Conservation (phyloP, 2,888 invertebrate species). For the Campoplex capitator region DNA sequence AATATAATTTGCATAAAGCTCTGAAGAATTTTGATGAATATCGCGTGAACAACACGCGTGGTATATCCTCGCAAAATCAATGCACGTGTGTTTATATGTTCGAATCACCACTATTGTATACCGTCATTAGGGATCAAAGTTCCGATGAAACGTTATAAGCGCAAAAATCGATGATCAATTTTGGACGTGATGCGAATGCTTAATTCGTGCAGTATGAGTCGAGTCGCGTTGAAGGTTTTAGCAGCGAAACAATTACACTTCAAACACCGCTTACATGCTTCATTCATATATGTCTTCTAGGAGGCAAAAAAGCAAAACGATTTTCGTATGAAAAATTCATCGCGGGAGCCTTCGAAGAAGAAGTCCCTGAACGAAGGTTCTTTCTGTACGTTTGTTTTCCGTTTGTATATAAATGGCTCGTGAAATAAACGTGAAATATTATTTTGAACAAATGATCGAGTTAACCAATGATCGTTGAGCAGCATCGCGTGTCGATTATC, state of each 20-base stretch:
- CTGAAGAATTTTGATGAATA: slow-evolving; percentile 40
- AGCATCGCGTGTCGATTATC: neutral
- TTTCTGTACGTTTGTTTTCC: neutral
- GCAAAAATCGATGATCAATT: slow-evolving; percentile 12
- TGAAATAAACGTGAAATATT: neutral
- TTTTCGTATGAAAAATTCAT: slow-evolving; percentile 52
- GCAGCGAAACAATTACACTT: neutral
- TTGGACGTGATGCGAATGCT: slow-evolving; percentile 6
- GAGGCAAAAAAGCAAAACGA: neutral
- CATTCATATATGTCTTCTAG: neutral
- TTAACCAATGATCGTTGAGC: slow-evolving; percentile 8
- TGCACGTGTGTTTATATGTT: slow-evolving; percentile 55
- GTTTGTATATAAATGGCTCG: neutral
- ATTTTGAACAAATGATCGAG: neutral
- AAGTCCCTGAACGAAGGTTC: neutral
- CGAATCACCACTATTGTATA: slow-evolving; percentile 9
- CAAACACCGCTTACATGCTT: neutral
- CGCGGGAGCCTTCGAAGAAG: neutral
- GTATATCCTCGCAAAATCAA: slow-evolving; percentile 42
- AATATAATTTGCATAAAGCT: slow-evolving; percentile 26
- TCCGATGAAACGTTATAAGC: neutral
- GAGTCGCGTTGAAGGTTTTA: neutral
- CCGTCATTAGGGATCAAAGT: slow-evolving; percentile 21
- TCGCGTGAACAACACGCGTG: slow-evolving; percentile 14
- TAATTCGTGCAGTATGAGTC: slow-evolving; percentile 27